Evolutionary conservation across 2,888 invertebrate genomes (phyloP).

Genomic region (Oligia latruncula): DNA sequence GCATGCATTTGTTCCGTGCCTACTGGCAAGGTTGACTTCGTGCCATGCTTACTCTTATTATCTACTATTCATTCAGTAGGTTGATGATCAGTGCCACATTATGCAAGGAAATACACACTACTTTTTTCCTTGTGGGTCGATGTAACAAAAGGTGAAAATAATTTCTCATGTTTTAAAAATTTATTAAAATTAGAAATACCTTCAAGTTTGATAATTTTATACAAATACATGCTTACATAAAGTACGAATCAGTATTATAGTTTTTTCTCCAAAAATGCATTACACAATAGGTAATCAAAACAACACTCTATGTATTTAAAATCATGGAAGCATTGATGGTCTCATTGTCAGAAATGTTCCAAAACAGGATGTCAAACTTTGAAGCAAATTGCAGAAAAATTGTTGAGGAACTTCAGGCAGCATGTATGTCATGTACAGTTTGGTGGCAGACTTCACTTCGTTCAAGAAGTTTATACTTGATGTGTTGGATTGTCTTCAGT

Average conservation of each 20-base stretch:
- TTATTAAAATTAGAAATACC: neutral
- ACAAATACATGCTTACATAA: neutral
- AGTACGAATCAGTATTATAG: neutral
- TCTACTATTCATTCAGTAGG: neutral
- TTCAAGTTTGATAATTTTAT: neutral
- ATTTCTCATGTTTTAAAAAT: neutral
- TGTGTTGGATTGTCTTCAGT: neutral
- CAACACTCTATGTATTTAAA: neutral
- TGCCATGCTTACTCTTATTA: neutral
- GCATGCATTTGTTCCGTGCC: neutral
- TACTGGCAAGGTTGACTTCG: neutral
- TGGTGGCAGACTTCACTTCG: neutral
- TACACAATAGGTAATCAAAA: neutral
- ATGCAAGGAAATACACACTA: neutral
- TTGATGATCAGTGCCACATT: neutral
- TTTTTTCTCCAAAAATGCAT: neutral
- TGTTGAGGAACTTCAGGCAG: neutral
- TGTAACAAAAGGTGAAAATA: neutral
- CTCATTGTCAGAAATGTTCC: neutral
- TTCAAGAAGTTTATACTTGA: neutral
- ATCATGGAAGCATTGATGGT: slow-evolving; percentile 1
- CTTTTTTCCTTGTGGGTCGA: neutral
- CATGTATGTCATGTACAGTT: neutral
- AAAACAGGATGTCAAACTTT: neutral
- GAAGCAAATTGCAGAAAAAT: neutral